Conservation (phyloP, 2,797 vertebrate species). For the Pyrocephalus nanus region DNA sequence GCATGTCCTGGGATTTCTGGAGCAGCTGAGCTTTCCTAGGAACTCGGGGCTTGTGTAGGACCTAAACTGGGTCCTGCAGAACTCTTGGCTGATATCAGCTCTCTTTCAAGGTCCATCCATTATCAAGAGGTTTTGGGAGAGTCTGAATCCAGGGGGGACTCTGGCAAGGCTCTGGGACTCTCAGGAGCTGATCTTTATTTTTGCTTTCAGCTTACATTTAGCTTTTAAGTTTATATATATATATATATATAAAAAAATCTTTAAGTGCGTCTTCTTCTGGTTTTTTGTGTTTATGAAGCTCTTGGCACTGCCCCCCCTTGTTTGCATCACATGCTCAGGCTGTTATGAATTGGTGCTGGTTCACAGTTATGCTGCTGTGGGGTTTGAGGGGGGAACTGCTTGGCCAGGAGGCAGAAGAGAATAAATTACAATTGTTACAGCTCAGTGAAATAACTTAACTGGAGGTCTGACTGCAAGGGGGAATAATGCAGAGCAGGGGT, state of each 20-base stretch:
- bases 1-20: fast-evolving
- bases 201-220: not conserved
- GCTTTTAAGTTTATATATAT: not conserved
- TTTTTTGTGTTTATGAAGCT: not conserved
- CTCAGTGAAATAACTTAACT: not conserved
- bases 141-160: not conserved
- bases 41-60: not conserved
- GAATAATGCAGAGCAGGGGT: not conserved
- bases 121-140: not conserved
- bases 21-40: not conserved
- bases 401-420: not conserved
- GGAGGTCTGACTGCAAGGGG: not conserved
- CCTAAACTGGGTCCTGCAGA: not conserved
- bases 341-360: not conserved
- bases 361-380: not conserved
- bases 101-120: not conserved
- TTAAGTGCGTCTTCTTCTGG: not conserved
- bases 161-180: not conserved
- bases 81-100: not conserved
- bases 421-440: not conserved
- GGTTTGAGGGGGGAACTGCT: not conserved
- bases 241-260: not conserved
- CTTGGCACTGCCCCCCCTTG: not conserved
- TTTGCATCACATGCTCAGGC: not conserved
- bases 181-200: not conserved